Conservation (phyloP, 2,888 invertebrate genomes). For the Eristalinus aeneus region DNA sequence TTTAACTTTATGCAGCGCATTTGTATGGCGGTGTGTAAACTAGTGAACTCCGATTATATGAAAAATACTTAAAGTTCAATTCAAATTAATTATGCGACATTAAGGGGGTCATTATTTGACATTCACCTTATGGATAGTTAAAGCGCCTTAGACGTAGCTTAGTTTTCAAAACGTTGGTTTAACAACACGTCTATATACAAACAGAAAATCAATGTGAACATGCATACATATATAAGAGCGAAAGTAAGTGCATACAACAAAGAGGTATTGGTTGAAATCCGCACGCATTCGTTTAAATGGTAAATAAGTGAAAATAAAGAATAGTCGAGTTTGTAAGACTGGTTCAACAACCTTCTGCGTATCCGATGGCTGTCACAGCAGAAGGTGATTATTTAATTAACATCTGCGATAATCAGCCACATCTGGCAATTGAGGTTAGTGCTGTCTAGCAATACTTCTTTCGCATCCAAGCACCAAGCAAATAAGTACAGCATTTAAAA, state of each 20-base stretch:
- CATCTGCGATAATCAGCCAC: background rate
- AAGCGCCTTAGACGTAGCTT: background rate
- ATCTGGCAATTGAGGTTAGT: slow-evolving; percentile 13
- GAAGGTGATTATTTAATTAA: slow-evolving; percentile 9
- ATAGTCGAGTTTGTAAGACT: background rate
- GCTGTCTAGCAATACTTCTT: background rate
- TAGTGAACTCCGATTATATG: background rate
- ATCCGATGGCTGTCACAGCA: background rate
- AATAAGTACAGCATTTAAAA: background rate
- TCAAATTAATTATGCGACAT: background rate
- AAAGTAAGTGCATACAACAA: slow-evolving; percentile 8
- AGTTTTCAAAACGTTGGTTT: no score
- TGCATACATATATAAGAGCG: background rate
- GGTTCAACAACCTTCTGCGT: background rate
- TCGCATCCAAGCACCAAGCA: background rate
- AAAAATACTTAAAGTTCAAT: background rate
- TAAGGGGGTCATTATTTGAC: slow-evolving; percentile 37
- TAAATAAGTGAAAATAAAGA: background rate
- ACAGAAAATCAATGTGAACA: background rate
- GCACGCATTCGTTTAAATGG: background rate
- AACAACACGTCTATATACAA: no score
- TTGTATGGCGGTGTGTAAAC: background rate
- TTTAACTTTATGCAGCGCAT: no score
- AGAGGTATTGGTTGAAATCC: background rate
- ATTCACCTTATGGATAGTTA: slow-evolving; percentile 14